phyloP scores from a whole-genome alignment of 2,113 vertebrate genomes.

The Salvelinus namaycush region DNA sequence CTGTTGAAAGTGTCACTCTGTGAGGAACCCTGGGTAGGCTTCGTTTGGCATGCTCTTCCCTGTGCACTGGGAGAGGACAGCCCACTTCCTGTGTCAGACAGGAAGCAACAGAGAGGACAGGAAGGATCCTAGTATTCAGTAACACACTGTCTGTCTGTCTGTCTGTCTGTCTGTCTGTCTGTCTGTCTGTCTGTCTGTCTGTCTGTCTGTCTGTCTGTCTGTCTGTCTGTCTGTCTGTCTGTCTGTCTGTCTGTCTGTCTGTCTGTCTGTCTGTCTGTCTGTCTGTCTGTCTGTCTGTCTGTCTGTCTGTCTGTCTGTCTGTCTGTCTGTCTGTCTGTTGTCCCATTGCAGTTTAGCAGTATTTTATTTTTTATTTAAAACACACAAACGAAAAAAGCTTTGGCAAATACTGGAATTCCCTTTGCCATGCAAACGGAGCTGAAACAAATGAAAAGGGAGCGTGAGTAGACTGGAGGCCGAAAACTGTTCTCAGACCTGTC shows the following conservation, averaged over 20 bases:
- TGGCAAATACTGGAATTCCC: constrained; percentile 64
- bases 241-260: no score
- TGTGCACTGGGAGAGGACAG: constrained; percentile 12
- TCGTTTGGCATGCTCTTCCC: constrained; percentile 6
- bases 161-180: constrained; percentile 40
- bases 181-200: constrained; percentile 19
- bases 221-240: no score
- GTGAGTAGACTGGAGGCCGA: background rate
- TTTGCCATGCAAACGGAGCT: constrained; percentile 53
- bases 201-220: no score
- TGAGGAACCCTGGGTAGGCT: constrained; percentile 23
- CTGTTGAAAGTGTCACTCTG: constrained; percentile 44
- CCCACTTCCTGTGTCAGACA: background rate
- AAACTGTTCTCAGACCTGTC: constrained; percentile 28
- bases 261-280: constrained; percentile 27
- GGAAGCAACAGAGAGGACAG: constrained; percentile 9
- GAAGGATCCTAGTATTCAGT: constrained; percentile 16
- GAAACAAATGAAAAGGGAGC: constrained; percentile 22
- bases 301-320: no score
- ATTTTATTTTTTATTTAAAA: constrained; percentile 37
- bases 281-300: constrained; percentile 12
- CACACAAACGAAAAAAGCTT: constrained; percentile 53
- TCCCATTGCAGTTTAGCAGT: constrained; percentile 24
- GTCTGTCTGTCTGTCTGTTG: constrained; percentile 15
- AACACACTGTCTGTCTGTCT: constrained; percentile 17